Evolutionary conservation across 2,888 invertebrate species (phyloP).

Genomic region (Agonopterix arenella): DNA sequence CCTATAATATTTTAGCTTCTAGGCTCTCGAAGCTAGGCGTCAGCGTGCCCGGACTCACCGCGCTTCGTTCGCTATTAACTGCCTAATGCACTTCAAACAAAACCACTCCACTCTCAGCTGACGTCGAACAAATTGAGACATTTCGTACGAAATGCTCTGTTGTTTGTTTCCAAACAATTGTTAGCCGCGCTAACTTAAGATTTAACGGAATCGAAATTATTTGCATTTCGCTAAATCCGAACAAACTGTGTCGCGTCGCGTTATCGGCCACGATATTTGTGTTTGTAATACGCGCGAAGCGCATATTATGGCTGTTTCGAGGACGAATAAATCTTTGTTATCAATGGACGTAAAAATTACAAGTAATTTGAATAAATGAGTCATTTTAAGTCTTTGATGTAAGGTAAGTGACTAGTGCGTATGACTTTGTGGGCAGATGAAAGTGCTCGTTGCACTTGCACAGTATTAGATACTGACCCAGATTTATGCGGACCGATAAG

Average conservation of each 20-base stretch:
- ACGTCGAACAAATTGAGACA: slow-evolving; percentile 14
- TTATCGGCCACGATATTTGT: slow-evolving; percentile 27
- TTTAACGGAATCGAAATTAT: slow-evolving; percentile 14
- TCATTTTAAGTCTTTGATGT: not conserved
- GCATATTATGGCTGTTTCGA: slow-evolving; percentile 21
- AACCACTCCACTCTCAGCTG: not conserved
- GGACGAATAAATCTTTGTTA: slow-evolving; percentile 21
- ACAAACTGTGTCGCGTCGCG: slow-evolving; percentile 21
- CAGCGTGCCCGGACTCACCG: slow-evolving; percentile 30
- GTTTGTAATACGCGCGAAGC: not conserved
- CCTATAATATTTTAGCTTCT: slow-evolving; percentile 53
- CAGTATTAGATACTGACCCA: not conserved
- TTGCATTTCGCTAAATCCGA: slow-evolving; percentile 18
- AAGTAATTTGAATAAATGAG: not conserved
- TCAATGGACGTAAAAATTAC: slow-evolving; percentile 1
- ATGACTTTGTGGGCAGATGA: not conserved
- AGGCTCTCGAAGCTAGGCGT: slow-evolving; percentile 32
- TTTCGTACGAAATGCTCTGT: slow-evolving; percentile 8
- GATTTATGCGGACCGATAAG: not conserved
- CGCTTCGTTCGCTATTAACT: slow-evolving; percentile 15
- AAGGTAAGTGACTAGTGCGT: not conserved
- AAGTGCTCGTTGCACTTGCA: not conserved
- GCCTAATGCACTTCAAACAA: slow-evolving; percentile 6
- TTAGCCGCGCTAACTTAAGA: slow-evolving; percentile 4
- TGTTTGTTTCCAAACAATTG: slow-evolving; percentile 7